Base-by-base conservation (phyloP, 2,797 vertebrate species). In the Siniperca undulata region DNA sequence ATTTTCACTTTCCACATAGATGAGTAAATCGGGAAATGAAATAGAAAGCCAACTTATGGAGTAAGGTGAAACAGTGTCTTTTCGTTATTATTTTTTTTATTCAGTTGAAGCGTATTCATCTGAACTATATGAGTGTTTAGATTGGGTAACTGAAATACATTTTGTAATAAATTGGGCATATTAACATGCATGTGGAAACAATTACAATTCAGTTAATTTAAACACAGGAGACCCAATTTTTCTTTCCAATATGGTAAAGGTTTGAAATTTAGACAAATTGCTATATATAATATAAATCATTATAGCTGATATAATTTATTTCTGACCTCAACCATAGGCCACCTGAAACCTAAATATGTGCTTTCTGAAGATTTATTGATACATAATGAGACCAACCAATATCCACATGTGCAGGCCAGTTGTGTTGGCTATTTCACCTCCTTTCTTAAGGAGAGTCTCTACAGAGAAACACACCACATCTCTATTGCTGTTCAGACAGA, bases 261-360 rank as follows among this genome's bases (percentile, higher is more conserved):
- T 52, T 34, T 17, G 22, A 30, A 59, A 60, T 71, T 59, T 38
- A 76, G 40, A 65, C 14, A 46, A 44, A 73, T 3, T 61, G 0
- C 19, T n/a, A 7, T 17, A 4, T 30, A 27, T 64, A 7, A 52
- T n/a, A 42, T 19, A 30, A 34, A 66, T 66, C 3, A 7, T 67
- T 6, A 14, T 24, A 50, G 50, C 74, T 78, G 53, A 16, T 72
- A 40, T 78, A 59, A 53, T 27, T 76, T 42, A 79, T 74, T 75
- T 86, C 61, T 73, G 59, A 84, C 69, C 27, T 36, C 34, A 38
- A n/a, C 10, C 22, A 10, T 27, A 1, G 67, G 48, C 6, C 56
- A 10, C 13, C 36, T 70, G 9, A 40, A 30, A 4, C 9, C 44
- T 11, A 5, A 42, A 1, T 5, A 40, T 36, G 14, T n/a, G 17